Evolutionary conservation across 2,888 invertebrate genomes (phyloP).

Genomic region (Drosophila algonquin): DNA sequence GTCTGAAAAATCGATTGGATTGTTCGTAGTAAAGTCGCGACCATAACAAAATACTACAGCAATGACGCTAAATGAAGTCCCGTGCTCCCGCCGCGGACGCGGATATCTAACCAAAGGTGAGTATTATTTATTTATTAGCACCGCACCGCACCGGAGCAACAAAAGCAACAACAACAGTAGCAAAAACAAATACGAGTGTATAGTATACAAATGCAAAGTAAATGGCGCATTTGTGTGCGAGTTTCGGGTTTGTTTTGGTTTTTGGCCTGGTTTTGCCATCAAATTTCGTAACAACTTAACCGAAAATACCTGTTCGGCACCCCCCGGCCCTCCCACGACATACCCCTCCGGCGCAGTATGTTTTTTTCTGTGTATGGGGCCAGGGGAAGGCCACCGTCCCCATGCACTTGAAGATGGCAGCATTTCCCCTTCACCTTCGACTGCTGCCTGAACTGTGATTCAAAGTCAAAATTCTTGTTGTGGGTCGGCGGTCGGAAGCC

Average conservation of each 20-base stretch:
- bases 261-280: constrained; percentile 47
- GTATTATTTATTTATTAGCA: constrained; percentile 45
- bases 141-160: constrained; percentile 24
- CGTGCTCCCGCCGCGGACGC: constrained; percentile 29
- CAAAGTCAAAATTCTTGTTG: constrained; percentile 7
- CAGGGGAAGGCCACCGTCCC: not conserved
- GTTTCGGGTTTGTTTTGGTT: constrained; percentile 10
- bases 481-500: not conserved
- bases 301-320: constrained; percentile 65
- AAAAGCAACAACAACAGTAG: constrained; percentile 7
- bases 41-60: constrained; percentile 27
- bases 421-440: not conserved
- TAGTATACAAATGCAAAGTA: constrained; percentile 29
- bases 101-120: constrained; percentile 65
- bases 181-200: constrained; percentile 6
- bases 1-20: constrained; percentile 72
- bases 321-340: not conserved
- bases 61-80: constrained; percentile 39
- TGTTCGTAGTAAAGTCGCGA: constrained; percentile 23
- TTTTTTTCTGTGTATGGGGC: constrained; percentile 10
- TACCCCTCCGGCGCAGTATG: not conserved
- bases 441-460: not conserved
- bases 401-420: constrained; percentile 16
- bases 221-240: constrained; percentile 33
- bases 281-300: constrained; percentile 65